Conservation (phyloP, 1,140 invertebrate species). For the Cyclina sinensis region DNA sequence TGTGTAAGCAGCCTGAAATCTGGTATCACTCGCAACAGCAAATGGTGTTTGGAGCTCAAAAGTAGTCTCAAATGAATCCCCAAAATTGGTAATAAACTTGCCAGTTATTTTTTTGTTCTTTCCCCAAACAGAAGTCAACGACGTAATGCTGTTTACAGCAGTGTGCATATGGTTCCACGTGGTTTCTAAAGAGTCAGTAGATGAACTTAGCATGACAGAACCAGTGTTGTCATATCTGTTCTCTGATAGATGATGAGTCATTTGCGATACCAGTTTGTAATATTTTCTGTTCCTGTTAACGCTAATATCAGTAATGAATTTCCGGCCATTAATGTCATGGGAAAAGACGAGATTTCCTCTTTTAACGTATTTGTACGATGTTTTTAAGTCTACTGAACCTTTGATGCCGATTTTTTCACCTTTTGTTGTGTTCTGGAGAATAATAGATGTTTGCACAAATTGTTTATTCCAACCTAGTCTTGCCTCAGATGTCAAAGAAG, state of each 20-base stretch:
- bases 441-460: conserved; percentile 24
- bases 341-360: conserved; percentile 54
- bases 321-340: conserved; percentile 65
- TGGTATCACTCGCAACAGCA: neutral
- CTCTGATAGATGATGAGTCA: conserved; percentile 53
- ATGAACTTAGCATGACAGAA: conserved; percentile 30
- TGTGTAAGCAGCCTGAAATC: neutral
- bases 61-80: conserved; percentile 8
- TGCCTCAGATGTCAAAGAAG: conserved; percentile 30
- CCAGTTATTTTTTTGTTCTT: conserved; percentile 25
- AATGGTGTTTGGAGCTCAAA: conserved; percentile 54
- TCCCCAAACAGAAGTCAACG: conserved; percentile 20
- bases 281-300: conserved; percentile 61
- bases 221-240: conserved; percentile 63
- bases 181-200: conserved; percentile 18
- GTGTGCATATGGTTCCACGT: conserved; percentile 65
- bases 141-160: neutral
- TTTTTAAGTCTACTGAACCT: conserved; percentile 69
- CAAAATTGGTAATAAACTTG: conserved; percentile 36
- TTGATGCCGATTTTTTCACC: conserved; percentile 28
- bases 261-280: conserved; percentile 65
- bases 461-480: conserved; percentile 56
- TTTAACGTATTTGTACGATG: conserved; percentile 65
- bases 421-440: conserved; percentile 53
- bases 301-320: conserved; percentile 58